Percentiles rank a stretch among this genome's conserved stretches.
Conservation (phyloP, 2,888 invertebrate species). For the Megastigmus dorsalis region DNA sequence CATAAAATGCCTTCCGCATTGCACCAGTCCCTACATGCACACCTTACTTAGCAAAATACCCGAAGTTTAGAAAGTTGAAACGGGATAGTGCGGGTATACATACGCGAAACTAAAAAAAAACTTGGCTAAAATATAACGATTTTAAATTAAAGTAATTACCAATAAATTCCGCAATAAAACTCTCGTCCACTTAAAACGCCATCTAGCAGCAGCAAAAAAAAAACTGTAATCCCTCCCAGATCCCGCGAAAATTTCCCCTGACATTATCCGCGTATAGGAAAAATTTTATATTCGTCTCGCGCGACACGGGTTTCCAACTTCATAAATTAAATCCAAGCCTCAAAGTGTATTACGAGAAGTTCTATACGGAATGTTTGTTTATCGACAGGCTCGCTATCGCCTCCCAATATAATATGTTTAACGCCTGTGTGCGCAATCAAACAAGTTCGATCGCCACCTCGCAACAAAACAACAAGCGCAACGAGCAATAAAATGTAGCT, state of each 20-base stretch:
- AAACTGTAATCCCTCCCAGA: neutral
- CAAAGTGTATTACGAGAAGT: too few species aligned
- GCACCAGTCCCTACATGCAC: too few species aligned
- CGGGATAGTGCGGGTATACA: neutral
- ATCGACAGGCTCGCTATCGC: constrained; percentile 2
- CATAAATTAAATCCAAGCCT: constrained; percentile 38
- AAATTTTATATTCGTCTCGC: constrained; percentile 1
- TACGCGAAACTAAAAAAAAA: neutral
- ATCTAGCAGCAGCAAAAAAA: constrained; percentile 4
- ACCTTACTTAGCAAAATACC: too few species aligned
- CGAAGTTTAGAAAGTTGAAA: constrained; percentile 36
- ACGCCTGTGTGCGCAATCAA: constrained; percentile 16
- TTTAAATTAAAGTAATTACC: constrained; percentile 41
- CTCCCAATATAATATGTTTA: constrained; percentile 2
- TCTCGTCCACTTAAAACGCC: constrained; percentile 26
- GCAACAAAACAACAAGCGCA: neutral
- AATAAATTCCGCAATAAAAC: constrained; percentile 44
- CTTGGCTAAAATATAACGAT: constrained; percentile 22
- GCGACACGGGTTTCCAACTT: constrained; percentile 8
- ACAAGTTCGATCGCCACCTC: constrained; percentile 18
- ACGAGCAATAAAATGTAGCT: neutral
- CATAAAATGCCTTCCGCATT: too few species aligned
- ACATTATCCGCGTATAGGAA: neutral
- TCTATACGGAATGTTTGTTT: constrained; percentile 39
- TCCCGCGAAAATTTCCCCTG: constrained; percentile 18